phyloP scores from a whole-genome alignment of 2,888 invertebrate species.

The Lycocerus yunnanus region DNA sequence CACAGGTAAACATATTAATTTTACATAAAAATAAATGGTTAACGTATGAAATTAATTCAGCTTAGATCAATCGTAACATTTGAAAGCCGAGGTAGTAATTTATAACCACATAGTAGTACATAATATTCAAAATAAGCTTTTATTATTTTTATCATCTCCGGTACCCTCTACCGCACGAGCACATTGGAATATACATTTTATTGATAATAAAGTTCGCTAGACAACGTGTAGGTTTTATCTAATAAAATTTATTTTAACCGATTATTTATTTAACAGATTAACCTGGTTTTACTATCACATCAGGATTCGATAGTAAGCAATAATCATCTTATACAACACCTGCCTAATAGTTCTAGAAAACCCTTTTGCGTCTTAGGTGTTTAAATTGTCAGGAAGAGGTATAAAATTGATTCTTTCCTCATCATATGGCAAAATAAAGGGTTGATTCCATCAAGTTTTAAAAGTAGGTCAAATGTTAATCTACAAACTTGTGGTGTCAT shows the following conservation, averaged over 20 bases:
- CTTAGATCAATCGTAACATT: background rate
- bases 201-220: background rate
- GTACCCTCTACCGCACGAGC: too few species aligned
- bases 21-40: background rate
- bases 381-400: conserved; percentile 10
- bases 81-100: background rate
- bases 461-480: conserved; percentile 30
- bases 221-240: background rate
- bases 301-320: background rate
- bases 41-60: background rate
- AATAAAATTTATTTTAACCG: background rate
- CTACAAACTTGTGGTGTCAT: conserved; percentile 8
- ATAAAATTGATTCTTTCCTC: conserved; percentile 21
- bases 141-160: too few species aligned
- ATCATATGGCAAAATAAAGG: conserved; percentile 20
- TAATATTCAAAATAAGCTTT: background rate
- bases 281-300: background rate
- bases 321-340: conserved; percentile 10
- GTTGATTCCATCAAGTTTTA: background rate
- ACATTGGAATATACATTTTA: background rate
- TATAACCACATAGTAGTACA: background rate
- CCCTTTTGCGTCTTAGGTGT: conserved; percentile 7
- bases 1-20: background rate
- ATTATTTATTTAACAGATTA: background rate
- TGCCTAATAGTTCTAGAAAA: conserved; percentile 14